Conservation (phyloP, 2,797 vertebrate species). For the Huso huso region DNA sequence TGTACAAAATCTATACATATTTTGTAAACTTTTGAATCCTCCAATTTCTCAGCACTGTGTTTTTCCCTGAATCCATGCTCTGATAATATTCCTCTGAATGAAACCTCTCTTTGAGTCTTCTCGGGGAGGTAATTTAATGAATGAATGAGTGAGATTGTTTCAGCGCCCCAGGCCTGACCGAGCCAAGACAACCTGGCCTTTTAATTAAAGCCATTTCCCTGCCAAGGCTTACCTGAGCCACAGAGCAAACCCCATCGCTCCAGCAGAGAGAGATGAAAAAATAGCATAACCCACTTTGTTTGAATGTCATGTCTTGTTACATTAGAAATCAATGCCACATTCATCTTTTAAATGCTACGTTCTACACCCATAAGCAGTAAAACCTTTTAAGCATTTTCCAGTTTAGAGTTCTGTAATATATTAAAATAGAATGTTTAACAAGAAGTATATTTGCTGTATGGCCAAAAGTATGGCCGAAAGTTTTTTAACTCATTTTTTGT, state of each 20-base stretch:
- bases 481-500: too few relatives aligned
- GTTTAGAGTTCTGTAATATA: too few relatives aligned
- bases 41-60: too few relatives aligned
- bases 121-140: slow-evolving; percentile 35
- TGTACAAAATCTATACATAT: too few relatives aligned
- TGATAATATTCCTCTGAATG: slow-evolving; percentile 29
- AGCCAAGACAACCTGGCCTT: slow-evolving; percentile 37
- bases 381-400: too few relatives aligned
- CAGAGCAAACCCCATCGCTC: neutral
- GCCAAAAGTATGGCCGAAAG: too few relatives aligned
- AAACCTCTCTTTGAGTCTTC: slow-evolving; percentile 28
- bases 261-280: neutral
- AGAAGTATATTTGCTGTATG: too few relatives aligned
- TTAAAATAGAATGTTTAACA: too few relatives aligned
- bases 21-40: too few relatives aligned
- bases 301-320: neutral
- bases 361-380: too few relatives aligned
- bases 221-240: slow-evolving; percentile 17
- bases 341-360: too few relatives aligned
- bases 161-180: slow-evolving; percentile 21
- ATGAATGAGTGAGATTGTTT: slow-evolving; percentile 60
- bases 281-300: neutral
- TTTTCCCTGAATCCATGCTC: slow-evolving; percentile 12
- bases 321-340: neutral
- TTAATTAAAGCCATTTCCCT: slow-evolving; percentile 58